Conservation (phyloP, 2,888 invertebrate genomes). For the Seira sanloemensis region DNA sequence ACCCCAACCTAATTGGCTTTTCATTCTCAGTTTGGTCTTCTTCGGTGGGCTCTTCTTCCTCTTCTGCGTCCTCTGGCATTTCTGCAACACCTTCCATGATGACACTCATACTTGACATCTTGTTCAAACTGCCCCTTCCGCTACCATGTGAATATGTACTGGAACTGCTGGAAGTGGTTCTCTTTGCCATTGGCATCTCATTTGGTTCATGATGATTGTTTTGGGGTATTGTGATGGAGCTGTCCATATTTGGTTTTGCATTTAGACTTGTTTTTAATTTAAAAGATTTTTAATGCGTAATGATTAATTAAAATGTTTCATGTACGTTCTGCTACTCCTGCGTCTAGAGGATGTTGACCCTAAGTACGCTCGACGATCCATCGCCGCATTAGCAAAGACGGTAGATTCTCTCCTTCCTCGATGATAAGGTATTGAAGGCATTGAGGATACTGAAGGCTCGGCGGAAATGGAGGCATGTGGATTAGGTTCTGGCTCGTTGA, state of each 20-base stretch:
- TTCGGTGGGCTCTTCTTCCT: constrained; percentile 4
- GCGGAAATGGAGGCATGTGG: neutral
- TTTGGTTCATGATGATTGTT: neutral
- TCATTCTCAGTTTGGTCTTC: neutral
- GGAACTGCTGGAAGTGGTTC: no score
- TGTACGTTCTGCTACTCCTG: constrained; percentile 1
- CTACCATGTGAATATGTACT: neutral
- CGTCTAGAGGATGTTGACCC: neutral
- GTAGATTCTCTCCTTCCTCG: constrained; percentile 21
- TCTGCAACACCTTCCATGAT: constrained; percentile 34
- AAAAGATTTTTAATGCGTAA: neutral
- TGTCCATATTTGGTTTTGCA: no score
- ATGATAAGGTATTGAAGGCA: neutral
- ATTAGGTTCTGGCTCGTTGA: neutral
- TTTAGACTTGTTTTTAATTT: neutral
- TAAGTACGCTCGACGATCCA: neutral
- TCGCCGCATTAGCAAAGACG: constrained; percentile 37
- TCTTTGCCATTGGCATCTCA: neutral
- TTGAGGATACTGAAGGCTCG: neutral
- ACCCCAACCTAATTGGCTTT: neutral
- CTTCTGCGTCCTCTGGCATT: neutral
- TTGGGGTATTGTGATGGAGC: neutral
- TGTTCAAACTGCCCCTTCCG: neutral
- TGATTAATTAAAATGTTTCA: neutral
- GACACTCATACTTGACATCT: constrained; percentile 21